These are phyloP conservation scores for Pogonomyrmex californicus DNA, from an alignment of 1,140 invertebrate genomes.

Conservation along the genomic window DNA sequence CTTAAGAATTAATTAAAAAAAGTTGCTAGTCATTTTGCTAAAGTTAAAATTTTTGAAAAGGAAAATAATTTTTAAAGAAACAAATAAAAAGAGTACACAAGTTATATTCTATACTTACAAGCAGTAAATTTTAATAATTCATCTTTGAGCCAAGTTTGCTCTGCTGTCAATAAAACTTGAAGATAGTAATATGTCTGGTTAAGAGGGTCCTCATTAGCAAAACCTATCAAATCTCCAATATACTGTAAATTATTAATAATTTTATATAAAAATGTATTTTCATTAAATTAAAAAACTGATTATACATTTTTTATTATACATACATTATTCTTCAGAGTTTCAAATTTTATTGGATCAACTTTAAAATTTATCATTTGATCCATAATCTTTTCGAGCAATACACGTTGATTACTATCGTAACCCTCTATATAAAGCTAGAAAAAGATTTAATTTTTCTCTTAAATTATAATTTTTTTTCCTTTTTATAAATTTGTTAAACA, in stretches of 20 bases:
- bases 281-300: not conserved
- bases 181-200: conserved; percentile 97
- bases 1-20: not conserved
- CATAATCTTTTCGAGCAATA: conserved; percentile 95
- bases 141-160: conserved; percentile 95
- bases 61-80: not conserved
- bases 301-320: conserved; percentile 73
- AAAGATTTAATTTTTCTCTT: conserved; percentile 32
- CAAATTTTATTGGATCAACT: conserved; percentile 94
- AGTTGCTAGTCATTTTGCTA: not conserved
- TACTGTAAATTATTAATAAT: conserved; percentile 87
- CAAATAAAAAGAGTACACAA: not conserved
- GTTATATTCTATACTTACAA: conserved; percentile 86
- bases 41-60: not conserved
- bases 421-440: conserved; percentile 93
- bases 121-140: conserved; percentile 93
- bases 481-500: no score
- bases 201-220: conserved; percentile 96
- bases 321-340: conserved; percentile 95
- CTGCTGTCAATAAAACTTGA: conserved; percentile 91
- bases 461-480: no score
- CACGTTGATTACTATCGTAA: conserved; percentile 96
- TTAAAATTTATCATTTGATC: conserved; percentile 94
- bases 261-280: conserved; percentile 84
- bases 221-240: conserved; percentile 93